These are phyloP conservation scores for Plebejus argus DNA, from an alignment of 2,888 invertebrate genomes.

Conservation along the genomic window DNA sequence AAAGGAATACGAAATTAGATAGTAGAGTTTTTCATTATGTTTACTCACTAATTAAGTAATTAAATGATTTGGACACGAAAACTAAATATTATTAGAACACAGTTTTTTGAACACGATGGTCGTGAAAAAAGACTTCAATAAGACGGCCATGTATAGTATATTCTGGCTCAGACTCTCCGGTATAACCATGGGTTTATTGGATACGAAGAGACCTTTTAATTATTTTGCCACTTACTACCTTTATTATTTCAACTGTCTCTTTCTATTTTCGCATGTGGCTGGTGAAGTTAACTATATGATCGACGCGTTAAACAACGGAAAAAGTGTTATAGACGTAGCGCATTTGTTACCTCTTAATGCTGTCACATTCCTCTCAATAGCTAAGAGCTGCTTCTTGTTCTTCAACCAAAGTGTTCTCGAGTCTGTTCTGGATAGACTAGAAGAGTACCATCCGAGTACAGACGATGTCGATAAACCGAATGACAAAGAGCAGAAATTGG, in stretches of 20 bases:
- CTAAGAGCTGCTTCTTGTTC: slow-evolving; percentile 12
- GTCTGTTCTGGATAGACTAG: slow-evolving; percentile 1
- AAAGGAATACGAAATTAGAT: background rate
- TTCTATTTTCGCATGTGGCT: slow-evolving; percentile 5
- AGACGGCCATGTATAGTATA: background rate
- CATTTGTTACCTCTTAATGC: slow-evolving; percentile 1
- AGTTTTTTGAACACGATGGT: background rate
- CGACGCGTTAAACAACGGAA: background rate
- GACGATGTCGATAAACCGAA: background rate
- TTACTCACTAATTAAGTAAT: background rate
- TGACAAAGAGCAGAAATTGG: slow-evolving; percentile 40
- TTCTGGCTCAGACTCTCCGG: slow-evolving; percentile 13
- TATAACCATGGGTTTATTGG: background rate
- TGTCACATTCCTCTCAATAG: background rate
- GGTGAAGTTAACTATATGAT: background rate
- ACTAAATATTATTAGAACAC: background rate
- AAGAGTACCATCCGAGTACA: slow-evolving; percentile 17
- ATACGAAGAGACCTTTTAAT: background rate
- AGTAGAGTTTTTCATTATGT: background rate
- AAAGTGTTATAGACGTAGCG: background rate
- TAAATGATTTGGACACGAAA: background rate
- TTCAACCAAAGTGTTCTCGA: slow-evolving; percentile 5
- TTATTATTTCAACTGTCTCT: slow-evolving; percentile 18
- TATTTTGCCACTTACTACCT: slow-evolving; percentile 17
- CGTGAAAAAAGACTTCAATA: slow-evolving; percentile 17